phyloP scores from a whole-genome alignment of 2,797 vertebrate genomes.

The Huso huso region DNA sequence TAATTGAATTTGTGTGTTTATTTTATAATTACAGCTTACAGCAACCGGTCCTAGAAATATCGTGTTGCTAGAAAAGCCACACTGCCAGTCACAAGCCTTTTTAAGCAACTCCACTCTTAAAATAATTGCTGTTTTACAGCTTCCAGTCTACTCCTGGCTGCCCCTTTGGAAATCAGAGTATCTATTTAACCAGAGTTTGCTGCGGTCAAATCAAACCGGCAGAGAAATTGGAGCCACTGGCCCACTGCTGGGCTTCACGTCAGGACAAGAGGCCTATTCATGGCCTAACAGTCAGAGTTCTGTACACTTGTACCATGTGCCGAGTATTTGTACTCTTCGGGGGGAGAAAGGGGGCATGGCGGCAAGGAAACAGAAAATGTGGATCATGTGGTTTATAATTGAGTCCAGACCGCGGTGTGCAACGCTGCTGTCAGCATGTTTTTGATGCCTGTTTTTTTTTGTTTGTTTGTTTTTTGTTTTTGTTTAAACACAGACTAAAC shows the following conservation, averaged over 20 bases:
- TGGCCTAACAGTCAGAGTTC: constrained; percentile 13
- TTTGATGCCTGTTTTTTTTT: constrained; percentile 6
- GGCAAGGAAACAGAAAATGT: constrained; percentile 25
- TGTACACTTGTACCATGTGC: constrained; percentile 12
- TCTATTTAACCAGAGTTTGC: constrained; percentile 13
- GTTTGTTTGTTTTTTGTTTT: neutral
- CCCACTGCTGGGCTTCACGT: neutral
- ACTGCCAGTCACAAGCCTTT: neutral
- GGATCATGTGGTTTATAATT: constrained; percentile 33
- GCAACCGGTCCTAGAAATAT: neutral
- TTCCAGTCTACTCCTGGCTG: constrained; percentile 42
- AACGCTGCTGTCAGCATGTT: neutral
- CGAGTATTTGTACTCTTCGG: constrained; percentile 19
- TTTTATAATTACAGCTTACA: neutral
- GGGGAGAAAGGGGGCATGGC: constrained; percentile 1
- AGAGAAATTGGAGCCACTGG: constrained; percentile 5
- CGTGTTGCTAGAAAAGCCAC: neutral
- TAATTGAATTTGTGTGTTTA: too few species aligned
- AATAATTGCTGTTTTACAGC: constrained; percentile 46
- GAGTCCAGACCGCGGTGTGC: constrained; percentile 26
- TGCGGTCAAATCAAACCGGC: constrained; percentile 8
- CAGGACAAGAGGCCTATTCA: constrained; percentile 12
- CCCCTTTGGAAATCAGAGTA: constrained; percentile 22
- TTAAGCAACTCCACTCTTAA: neutral
- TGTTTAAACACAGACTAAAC: constrained; percentile 23